Base-by-base conservation (phyloP, 2,888 invertebrate species). In the Periphyllus acericola region DNA sequence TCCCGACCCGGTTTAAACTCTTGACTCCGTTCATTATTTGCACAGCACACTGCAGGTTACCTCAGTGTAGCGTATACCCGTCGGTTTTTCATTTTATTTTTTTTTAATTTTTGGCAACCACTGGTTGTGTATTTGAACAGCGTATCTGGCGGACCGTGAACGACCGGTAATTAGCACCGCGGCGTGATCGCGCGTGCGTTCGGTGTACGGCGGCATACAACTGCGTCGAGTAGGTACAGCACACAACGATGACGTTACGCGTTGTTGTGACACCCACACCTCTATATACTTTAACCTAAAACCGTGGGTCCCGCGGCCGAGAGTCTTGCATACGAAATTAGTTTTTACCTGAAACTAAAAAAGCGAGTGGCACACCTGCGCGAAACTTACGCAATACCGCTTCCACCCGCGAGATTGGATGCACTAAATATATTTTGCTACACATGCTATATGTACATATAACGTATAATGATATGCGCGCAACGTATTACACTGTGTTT, bases 81-180 rank as follows among this genome's bases (percentile, higher is more conserved):
- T 68, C n/a, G n/a, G 19, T 25, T 1, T 60, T 19, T 25, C 21
- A 60, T 60, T 68, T 66, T n/a, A 9, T 9, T 66, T 66, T 66
- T n/a, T 66, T 66, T 66, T n/a, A n/a, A n/a, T n/a, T 75, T 85
- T 85, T 85, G 78, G 85, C 68, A 66, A 85, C 78, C 85, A 85
- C 85, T 85, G 85, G 85, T 25, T 40, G 86, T 60, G 21, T 83
- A 74, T 87, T 87, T 87, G 86, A 74, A 87, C 40, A 87, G 86
- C 80, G 79, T 87, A 80, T 80, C 86, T 80, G 60, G 86, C 86
- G 86, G 80, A 80, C 86, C 80, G 86, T 87, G 86, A 80, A 87
- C 86, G 86, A 87, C 87, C 75, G 87, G 87, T 87, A 87, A 87
- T 87, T 87, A 87, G 87, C 87, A 74, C 46, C 81, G 81, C 84